Conservation (phyloP, 1,140 invertebrate species). For the Bombus balteatus region DNA sequence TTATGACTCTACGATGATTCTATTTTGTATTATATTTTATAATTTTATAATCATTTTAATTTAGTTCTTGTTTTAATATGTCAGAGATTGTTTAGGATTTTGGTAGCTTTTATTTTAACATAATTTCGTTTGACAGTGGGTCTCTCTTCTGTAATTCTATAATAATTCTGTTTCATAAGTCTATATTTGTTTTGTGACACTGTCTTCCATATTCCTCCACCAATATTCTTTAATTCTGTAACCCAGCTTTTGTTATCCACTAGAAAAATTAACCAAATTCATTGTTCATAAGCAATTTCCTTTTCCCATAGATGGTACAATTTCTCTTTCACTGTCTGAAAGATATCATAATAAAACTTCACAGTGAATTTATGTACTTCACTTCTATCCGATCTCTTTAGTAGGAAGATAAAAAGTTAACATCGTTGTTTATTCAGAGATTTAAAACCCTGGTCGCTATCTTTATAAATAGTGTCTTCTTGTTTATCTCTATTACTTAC, state of each 20-base stretch:
- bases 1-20: too few species aligned
- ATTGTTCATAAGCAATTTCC: neutral
- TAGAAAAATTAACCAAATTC: neutral
- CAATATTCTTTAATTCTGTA: neutral
- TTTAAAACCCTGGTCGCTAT: neutral
- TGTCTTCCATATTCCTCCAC: neutral
- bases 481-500: neutral
- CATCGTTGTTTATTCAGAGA: neutral
- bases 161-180: neutral
- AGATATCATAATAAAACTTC: neutral
- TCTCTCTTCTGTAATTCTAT: neutral
- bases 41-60: neutral
- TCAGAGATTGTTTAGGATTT: neutral
- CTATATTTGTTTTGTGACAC: too few species aligned
- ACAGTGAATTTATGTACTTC: too few species aligned
- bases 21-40: too few species aligned
- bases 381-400: neutral
- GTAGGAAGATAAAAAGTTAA: neutral
- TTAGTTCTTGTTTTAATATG: neutral
- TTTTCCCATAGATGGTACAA: neutral
- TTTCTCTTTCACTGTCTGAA: neutral
- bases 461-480: neutral
- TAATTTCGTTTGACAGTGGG: neutral
- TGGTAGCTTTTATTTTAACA: neutral
- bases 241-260: too few species aligned